Evolutionary conservation across 2,888 invertebrate species (phyloP), one percentile per base, ranked within the genome.

Genomic region (Drosophila subsilvestris): DNA sequence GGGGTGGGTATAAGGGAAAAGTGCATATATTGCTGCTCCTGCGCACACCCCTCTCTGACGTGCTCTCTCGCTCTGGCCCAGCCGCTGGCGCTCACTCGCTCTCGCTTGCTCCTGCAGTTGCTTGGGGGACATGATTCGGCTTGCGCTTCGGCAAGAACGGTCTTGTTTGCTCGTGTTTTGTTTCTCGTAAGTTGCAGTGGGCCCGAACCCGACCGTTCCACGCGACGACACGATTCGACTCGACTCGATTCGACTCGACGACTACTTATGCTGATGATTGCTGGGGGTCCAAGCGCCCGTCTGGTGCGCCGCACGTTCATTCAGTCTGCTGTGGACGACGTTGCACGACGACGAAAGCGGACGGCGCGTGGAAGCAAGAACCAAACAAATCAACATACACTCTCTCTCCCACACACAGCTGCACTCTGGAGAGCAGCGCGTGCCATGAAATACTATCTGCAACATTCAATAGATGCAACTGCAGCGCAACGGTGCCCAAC

Each of bases 311-410:
- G 76, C 87, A 81, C 89, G 88, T 88, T 85, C 84, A 82, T 90
- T 90, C 90, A 90, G 90, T 90, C 90, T 89, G 85, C 90, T 27
- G 27, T 27, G 87, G 87, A 90, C 90, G 88, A 90, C 90, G 88
- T 89, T 90, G 89, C 88, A 89, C 88, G 65, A 67, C 81, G 72
- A 53, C 44, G 53, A 44, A 29, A 55, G 55, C 66, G 48, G 54
- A 63, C 65, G 63, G 71, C 83, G 78, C 78, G 71, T 53, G 66
- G 69, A 54, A 65, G 71, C 70, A 72, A 74, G 72, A 83, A 76
- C 53, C 63, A 51, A 51, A 22, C 65, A 42, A 70, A 70, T 53
- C 44, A 51, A 50, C 59, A 67, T 50, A 66, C 67, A 50, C 44
- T 43, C 50, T 50, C 47, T 25, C 32, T 42, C 58, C 37, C 49